Evolutionary conservation across 2,113 vertebrate species (phyloP).

Genomic region (Merops nubicus): DNA sequence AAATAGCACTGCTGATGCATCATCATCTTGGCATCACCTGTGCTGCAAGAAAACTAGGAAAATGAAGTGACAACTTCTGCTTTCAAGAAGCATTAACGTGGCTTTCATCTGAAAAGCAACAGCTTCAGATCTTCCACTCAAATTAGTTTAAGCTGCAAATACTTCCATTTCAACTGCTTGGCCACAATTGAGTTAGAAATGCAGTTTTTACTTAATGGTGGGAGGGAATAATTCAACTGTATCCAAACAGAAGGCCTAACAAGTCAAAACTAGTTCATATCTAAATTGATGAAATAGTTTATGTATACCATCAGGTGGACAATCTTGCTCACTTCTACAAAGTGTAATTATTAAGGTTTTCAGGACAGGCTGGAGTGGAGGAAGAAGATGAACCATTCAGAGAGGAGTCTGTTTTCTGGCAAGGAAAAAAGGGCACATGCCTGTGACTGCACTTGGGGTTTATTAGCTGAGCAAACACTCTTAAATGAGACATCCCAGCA

Average conservation of each 20-base stretch:
- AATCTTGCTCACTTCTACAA: background rate
- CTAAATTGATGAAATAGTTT: background rate
- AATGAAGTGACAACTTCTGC: slow-evolving; percentile 22
- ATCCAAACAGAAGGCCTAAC: background rate
- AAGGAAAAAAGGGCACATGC: background rate
- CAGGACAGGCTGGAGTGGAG: background rate
- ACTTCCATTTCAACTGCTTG: background rate
- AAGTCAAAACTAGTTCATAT: background rate
- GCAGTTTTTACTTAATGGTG: background rate
- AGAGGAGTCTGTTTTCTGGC: background rate
- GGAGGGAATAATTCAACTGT: background rate
- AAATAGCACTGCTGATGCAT: slow-evolving; percentile 49
- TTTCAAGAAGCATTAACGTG: slow-evolving; percentile 7
- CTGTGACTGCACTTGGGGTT: background rate
- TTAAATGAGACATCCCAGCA: background rate
- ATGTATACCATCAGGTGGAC: background rate
- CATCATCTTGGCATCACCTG: slow-evolving; percentile 32
- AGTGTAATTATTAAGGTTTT: background rate
- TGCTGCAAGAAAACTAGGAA: background rate
- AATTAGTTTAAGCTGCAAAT: background rate
- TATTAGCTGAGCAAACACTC: background rate
- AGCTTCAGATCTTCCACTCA: slow-evolving; percentile 22
- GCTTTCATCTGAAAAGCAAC: slow-evolving; percentile 35
- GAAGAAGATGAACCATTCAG: background rate
- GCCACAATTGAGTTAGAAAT: slow-evolving; percentile 17